A percentile compares a stretch with the other conserved stretches of the same genome.
These are phyloP conservation scores for Hydrolagus colliei DNA, from an alignment of 2,797 vertebrate genomes.

Conservation along the genomic window DNA sequence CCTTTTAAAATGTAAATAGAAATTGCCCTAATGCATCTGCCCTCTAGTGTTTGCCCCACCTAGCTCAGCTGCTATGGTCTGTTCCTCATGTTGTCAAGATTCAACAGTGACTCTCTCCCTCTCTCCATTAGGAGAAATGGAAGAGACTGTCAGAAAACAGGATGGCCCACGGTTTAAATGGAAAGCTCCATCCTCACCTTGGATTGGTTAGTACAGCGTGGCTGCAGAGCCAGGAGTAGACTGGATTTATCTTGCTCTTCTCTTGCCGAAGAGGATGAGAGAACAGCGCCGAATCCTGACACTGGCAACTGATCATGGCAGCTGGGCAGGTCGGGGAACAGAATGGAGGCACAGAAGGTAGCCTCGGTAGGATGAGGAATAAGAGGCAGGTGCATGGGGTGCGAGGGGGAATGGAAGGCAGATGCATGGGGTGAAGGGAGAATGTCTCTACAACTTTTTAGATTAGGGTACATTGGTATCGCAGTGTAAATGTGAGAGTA, in stretches of 20 bases:
- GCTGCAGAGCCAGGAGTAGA: not conserved
- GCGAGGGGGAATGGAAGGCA: not conserved
- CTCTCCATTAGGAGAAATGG: not conserved
- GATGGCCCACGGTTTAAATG: not conserved
- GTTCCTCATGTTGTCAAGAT: not conserved
- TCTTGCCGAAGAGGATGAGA: conserved; percentile 19
- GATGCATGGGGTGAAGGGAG: conserved; percentile 3
- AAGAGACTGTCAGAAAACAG: not conserved
- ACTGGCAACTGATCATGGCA: conserved; percentile 11
- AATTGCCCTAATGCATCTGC: not conserved
- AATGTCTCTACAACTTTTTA: not conserved
- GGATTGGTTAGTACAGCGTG: conserved; percentile 6
- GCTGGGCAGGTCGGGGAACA: not conserved
- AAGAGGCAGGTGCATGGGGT: conserved; percentile 6
- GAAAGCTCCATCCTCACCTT: not conserved
- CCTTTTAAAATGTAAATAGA: no score
- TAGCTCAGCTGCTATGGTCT: not conserved
- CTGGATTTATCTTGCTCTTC: conserved; percentile 12
- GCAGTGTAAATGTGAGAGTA: not conserved
- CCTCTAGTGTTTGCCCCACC: not conserved
- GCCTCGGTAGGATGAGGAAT: no score
- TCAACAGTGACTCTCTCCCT: not conserved
- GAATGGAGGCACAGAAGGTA: conserved; percentile 16
- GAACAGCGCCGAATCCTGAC: conserved; percentile 17
- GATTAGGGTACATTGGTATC: not conserved